These are phyloP conservation scores for Luidia sarsii DNA, from an alignment of 53 echinoderm and acorn worm species.

Conservation along the genomic window DNA sequence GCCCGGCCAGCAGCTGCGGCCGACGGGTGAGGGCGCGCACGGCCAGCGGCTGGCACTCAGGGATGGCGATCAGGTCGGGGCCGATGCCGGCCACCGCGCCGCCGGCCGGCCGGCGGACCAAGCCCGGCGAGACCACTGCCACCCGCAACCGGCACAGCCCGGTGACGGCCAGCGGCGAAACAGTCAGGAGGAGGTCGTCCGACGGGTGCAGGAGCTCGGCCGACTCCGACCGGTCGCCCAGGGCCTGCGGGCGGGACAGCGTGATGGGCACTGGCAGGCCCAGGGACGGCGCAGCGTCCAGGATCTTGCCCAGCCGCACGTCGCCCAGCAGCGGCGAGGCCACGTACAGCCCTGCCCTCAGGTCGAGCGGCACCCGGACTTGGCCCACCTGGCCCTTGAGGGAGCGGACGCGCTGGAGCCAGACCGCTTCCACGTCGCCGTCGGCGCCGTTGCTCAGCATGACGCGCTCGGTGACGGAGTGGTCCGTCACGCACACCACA, in stretches of 20 bases:
- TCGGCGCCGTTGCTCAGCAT: not conserved
- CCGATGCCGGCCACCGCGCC: too few species aligned
- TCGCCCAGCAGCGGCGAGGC: not conserved
- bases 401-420: constrained; percentile 24
- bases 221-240: not conserved
- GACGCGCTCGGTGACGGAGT: too few species aligned
- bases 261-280: not conserved
- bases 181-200: constrained; percentile 8
- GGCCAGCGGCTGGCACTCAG: too few species aligned
- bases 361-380: not conserved
- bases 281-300: too few species aligned
- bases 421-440: not conserved
- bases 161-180: constrained; percentile 22
- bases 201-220: not conserved
- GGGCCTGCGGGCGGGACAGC: constrained; percentile 13
- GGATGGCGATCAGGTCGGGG: too few species aligned
- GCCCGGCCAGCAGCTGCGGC: too few species aligned
- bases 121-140: too few species aligned
- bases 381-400: constrained; percentile 9
- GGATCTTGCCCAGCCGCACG: not conserved
- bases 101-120: too few species aligned
- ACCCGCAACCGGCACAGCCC: not conserved
- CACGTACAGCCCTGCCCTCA: constrained; percentile 10
- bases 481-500: too few species aligned
- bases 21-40: too few species aligned